A percentile compares a stretch with the other conserved stretches of the same genome.
Conservation (phyloP, 2,888 invertebrate species). For the Anagyrus pseudococci region DNA sequence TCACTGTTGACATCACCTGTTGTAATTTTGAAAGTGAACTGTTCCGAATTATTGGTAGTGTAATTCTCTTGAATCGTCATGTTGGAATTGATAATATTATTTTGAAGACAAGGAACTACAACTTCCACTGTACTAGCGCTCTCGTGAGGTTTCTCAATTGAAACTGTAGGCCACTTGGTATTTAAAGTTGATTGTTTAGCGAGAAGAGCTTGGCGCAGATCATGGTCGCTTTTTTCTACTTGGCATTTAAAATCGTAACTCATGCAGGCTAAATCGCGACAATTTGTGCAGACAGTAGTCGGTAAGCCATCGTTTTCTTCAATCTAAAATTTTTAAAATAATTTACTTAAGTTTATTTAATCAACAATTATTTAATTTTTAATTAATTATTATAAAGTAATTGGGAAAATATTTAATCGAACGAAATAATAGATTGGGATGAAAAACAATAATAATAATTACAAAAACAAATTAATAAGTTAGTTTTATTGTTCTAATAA, state of each 20-base stretch:
- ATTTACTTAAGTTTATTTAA: too few relatives aligned
- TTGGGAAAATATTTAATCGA: too few relatives aligned
- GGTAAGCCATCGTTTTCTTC: conserved; percentile 55
- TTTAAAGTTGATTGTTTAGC: conserved; percentile 28
- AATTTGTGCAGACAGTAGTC: conserved; percentile 47
- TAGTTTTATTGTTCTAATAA: neutral
- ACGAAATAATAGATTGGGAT: neutral
- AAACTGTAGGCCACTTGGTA: conserved; percentile 15
- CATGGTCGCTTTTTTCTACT: conserved; percentile 52
- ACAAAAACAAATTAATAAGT: too few relatives aligned
- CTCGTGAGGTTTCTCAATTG: conserved; percentile 17
- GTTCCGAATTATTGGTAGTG: too few relatives aligned
- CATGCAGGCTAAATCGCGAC: conserved; percentile 49
- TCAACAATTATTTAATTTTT: too few relatives aligned
- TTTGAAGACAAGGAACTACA: conserved; percentile 20
- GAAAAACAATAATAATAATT: neutral
- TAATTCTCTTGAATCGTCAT: conserved; percentile 14
- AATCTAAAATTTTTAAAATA: conserved; percentile 44
- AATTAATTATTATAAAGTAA: too few relatives aligned
- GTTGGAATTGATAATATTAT: conserved; percentile 20
- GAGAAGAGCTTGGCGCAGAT: conserved; percentile 45
- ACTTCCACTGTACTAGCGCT: conserved; percentile 11
- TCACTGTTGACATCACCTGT: too few relatives aligned
- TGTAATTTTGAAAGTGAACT: too few relatives aligned
- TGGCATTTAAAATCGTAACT: conserved; percentile 54